Evolutionary conservation across 2,888 invertebrate species (phyloP), one percentile per base, ranked within the genome.

Genomic region (Drosophila helvetica): DNA sequence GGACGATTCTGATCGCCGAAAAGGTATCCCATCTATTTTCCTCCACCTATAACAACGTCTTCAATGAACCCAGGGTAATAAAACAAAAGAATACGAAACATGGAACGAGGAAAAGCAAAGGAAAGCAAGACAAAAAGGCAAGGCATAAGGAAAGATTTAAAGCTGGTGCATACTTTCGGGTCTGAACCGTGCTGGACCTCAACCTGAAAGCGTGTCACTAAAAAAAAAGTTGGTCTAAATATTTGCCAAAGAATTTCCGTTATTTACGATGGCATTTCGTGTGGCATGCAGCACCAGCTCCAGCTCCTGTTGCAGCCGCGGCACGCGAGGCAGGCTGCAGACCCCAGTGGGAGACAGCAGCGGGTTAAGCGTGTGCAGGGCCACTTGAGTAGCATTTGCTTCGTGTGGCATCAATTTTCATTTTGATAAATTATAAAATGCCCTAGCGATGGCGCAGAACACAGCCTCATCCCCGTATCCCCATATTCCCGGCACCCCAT

Each of bases 361-460:
- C 15, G 38, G 15, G 15, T 38, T n/a, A 38, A 38, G 38, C 15
- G 43, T 27, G 42, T 52, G 22, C 50, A 18, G 15, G 38, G 58
- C 56, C 45, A 50, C 30, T 58, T 50, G 54, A 66, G 48, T 52
- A 66, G 58, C 57, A 55, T 42, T 43, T 50, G 48, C 59, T 17
- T 33, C 56, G 68, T 48, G 65, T 53, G 75, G 78, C 85, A 86
- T 86, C 89, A 87, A 86, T 86, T 86, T 87, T 89, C 85, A 86
- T 86, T 87, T 85, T 89, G 89, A 89, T 86, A 86, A 86, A 86
- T 86, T 86, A 87, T 85, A 79, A 82, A 89, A 87, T 79, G 70
- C 70, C 74, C 75, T 75, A 53, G 45, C 50, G 25, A 48, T 65
- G 71, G 66, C 56, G 56, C 57, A 54, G 22, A 33, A 30, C 57